Conservation (phyloP, 2,888 invertebrate species). For the Doris montereyensis region DNA sequence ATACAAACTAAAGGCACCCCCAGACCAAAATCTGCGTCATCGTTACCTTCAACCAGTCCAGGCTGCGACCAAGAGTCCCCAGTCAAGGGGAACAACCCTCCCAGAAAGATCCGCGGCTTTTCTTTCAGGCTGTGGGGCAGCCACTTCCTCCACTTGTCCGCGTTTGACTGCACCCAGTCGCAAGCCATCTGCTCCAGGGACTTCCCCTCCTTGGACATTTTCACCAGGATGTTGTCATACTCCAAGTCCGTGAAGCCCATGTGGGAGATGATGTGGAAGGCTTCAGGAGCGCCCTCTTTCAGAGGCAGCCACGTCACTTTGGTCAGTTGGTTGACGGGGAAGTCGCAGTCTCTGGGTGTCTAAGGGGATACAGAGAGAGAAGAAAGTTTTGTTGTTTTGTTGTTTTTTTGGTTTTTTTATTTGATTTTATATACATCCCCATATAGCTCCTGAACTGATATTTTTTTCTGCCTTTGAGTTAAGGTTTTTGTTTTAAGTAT, state of each 20-base stretch:
- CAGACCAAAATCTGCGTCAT: too few species aligned
- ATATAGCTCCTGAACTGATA: too few species aligned
- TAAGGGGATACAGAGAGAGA: not conserved
- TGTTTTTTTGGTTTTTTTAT: too few species aligned
- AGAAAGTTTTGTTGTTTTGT: too few species aligned
- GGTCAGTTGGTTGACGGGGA: conserved; percentile 80
- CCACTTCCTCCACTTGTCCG: conserved; percentile 74
- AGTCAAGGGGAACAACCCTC: conserved; percentile 82
- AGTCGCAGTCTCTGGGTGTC: conserved; percentile 74
- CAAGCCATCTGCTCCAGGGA: conserved; percentile 77
- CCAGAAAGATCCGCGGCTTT: conserved; percentile 76
- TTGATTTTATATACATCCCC: too few species aligned
- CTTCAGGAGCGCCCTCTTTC: conserved; percentile 75
- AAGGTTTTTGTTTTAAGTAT: too few species aligned
- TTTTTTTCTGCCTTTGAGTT: too few species aligned
- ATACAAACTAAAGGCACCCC: too few species aligned
- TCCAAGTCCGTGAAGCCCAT: conserved; percentile 75
- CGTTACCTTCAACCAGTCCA: conserved; percentile 76
- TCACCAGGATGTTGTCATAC: conserved; percentile 76
- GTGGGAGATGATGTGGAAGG: conserved; percentile 66
- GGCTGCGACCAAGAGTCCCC: conserved; percentile 78
- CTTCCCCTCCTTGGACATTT: too few species aligned
- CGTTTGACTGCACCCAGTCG: conserved; percentile 77
- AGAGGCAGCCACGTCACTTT: conserved; percentile 80
- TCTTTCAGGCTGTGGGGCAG: conserved; percentile 70